Base-by-base conservation (phyloP, 2,888 invertebrate genomes). In the Eristalis intricaria region DNA sequence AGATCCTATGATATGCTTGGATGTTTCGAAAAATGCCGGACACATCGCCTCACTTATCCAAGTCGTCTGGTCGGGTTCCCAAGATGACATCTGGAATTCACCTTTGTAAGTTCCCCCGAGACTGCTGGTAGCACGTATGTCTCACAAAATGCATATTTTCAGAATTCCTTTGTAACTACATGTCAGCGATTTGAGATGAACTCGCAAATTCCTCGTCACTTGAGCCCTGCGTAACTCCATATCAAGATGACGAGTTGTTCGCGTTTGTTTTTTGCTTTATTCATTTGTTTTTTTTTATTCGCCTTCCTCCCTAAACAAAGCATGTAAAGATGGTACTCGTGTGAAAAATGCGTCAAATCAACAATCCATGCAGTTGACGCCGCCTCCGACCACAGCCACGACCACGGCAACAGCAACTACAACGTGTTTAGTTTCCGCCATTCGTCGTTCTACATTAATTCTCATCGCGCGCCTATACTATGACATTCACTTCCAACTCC, bases 271-370 rank as follows among this genome's bases (percentile, higher is more conserved):
- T 60, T 4, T 32, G 8, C 5, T 32, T 32, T 32, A 4, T 29
- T 29, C 29, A 4, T 13, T 58, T 60, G 22, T 60, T 29, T 56
- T 35, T 60, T 23, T 58, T 23, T n/a, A n/a, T 58, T 22, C 8
- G 32, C 23, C 26, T 50, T 50, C 50, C 19, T 15, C 19, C 32
- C 32, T 58, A 66, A 75, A 66, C 71, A 71, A 60, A 40, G 26
- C 38, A 63, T 71, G 40, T 61, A 38, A 63, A 63, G 61, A 58
- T 70, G 40, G 58, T 84, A 71, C 50, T 84, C 84, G 84, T 84
- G 84, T 84, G 81, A 84, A 84, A 80, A 84, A 84, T 80, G 40
- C 65, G 29, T 58, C 56, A 84, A 81, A 76, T 75, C 75, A 84
- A 75, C 64, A 70, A 32, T 70, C 65, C 65, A 76, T 71, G 76